A percentile compares a stretch with the other conserved stretches of the same genome.
Conservation (phyloP, 2,888 invertebrate genomes). For the Leptopilina syphax region DNA sequence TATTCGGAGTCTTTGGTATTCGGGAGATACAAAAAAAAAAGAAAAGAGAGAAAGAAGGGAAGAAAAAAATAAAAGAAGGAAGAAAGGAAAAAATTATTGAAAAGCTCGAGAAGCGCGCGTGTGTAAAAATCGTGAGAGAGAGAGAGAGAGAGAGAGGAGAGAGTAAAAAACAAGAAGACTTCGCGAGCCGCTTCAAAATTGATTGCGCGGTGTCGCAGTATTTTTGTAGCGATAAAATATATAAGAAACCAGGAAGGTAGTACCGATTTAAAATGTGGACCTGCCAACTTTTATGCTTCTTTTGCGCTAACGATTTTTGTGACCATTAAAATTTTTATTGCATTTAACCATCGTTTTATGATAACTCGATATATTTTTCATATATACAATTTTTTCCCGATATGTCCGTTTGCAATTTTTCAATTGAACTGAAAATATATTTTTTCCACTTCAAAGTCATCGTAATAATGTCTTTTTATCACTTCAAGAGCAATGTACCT, state of each 20-base stretch:
- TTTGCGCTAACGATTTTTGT: conserved; percentile 38
- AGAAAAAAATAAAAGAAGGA: too few species aligned
- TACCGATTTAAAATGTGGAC: conserved; percentile 38
- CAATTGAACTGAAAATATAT: too few species aligned
- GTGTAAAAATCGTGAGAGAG: conserved; percentile 24
- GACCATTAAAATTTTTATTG: conserved; percentile 37
- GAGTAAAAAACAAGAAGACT: background rate
- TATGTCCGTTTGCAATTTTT: too few species aligned
- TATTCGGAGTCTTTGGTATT: conserved; percentile 33
- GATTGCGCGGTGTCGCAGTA: conserved; percentile 39
- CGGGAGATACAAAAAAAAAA: conserved; percentile 7
- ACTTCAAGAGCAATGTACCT: too few species aligned
- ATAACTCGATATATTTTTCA: conserved; percentile 7
- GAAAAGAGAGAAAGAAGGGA: too few species aligned
- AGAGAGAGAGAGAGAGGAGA: background rate
- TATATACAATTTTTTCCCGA: too few species aligned
- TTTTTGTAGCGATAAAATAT: conserved; percentile 42
- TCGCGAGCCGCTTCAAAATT: conserved; percentile 33
- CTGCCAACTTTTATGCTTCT: conserved; percentile 41
- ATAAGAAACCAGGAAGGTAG: conserved; percentile 41
- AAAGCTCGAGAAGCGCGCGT: conserved; percentile 36
- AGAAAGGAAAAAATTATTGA: conserved; percentile 21
- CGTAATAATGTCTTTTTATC: too few species aligned
- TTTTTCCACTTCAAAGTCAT: too few species aligned
- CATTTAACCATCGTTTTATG: conserved; percentile 33